Conservation (phyloP, 2,797 vertebrate species). For the Taeniopygia guttata region DNA sequence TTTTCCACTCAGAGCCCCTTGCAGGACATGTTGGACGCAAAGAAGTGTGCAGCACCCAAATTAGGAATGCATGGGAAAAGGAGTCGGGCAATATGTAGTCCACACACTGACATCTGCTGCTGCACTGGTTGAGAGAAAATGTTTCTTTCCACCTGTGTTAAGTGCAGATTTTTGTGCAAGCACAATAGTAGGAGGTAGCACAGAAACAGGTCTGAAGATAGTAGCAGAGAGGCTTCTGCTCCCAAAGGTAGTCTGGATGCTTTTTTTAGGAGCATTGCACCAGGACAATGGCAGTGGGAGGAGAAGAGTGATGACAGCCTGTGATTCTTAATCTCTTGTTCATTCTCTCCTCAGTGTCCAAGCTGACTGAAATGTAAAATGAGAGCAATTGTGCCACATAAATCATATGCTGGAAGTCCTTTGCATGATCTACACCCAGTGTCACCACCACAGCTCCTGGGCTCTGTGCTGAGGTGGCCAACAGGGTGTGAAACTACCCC, state of each 20-base stretch:
- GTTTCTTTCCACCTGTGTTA: not conserved
- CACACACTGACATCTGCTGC: not conserved
- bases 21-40: not conserved
- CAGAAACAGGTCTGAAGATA: not conserved
- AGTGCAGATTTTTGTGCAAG: not conserved
- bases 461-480: not conserved
- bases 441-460: not conserved
- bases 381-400: not conserved
- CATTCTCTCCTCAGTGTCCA: conserved; percentile 3
- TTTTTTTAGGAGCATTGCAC: not conserved
- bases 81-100: not conserved
- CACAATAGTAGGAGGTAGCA: not conserved
- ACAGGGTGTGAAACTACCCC: not conserved
- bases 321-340: not conserved
- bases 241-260: not conserved
- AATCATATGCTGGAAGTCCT: not conserved
- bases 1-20: not conserved
- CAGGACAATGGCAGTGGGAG: not conserved
- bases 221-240: not conserved
- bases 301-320: conserved; percentile 1
- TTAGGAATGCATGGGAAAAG: not conserved
- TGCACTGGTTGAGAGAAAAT: not conserved
- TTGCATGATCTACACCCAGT: not conserved
- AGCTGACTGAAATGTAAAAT: conserved; percentile 7
- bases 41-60: not conserved